Conservation (phyloP, 2,113 vertebrate genomes). For the Gymnogyps californianus region DNA sequence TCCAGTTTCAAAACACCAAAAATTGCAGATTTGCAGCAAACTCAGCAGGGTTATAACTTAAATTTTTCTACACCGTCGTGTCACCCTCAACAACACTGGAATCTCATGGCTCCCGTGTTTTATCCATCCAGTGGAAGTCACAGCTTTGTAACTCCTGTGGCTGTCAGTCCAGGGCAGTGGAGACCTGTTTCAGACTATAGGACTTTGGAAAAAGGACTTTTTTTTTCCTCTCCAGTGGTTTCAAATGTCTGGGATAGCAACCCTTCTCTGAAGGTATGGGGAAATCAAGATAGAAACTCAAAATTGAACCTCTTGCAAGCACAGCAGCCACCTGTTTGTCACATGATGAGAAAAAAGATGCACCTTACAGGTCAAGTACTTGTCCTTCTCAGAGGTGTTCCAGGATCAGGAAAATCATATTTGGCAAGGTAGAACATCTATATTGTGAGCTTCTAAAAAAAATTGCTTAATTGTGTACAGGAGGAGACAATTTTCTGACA, state of each 20-base stretch:
- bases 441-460: conserved; percentile 32
- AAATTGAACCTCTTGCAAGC: conserved; percentile 50
- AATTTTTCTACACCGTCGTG: background rate
- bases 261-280: conserved; percentile 76
- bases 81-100: conserved; percentile 73
- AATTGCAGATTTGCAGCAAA: conserved; percentile 21
- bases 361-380: conserved; percentile 82
- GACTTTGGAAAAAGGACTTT: conserved; percentile 45
- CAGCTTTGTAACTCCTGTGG: conserved; percentile 84
- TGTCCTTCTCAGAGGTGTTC: conserved; percentile 91
- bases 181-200: conserved; percentile 16
- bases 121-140: conserved; percentile 69
- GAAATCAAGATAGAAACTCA: conserved; percentile 61
- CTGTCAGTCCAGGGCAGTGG: conserved; percentile 72
- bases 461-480: background rate
- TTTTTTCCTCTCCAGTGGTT: conserved; percentile 52
- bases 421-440: conserved; percentile 85
- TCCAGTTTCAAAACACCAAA: conserved; percentile 37
- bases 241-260: conserved; percentile 65
- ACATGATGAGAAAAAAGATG: conserved; percentile 73
- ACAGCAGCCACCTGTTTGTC: conserved; percentile 52
- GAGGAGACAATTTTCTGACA: background rate
- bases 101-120: conserved; percentile 79
- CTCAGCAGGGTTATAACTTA: conserved; percentile 12
- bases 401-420: conserved; percentile 94